Base-by-base conservation (phyloP, 2,113 vertebrate genomes). In the Gasterosteus aculeatus region DNA sequence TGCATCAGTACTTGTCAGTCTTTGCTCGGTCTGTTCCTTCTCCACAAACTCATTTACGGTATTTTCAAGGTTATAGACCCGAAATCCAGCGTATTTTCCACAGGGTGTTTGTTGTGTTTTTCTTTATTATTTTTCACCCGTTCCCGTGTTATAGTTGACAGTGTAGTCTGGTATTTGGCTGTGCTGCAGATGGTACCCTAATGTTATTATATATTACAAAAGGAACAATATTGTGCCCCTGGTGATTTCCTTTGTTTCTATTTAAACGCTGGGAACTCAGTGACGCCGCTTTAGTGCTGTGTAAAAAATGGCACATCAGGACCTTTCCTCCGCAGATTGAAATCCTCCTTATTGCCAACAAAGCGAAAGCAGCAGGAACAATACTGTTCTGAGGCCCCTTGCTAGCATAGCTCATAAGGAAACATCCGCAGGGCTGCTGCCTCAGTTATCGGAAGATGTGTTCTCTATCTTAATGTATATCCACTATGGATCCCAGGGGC, bases 401-500 rank as follows among this genome's bases (percentile, higher is more conserved):
- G 77, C 85, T 74, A 75, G 65, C 22, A 7, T 46, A 66, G 88
- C 29, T 19, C 53, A 38, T 51, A 83, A 64, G 49, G 65, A 83
- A 90, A 87, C 78, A 82, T 88, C 84, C 74, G 31, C 67, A 77
- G 79, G 77, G 85, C 63, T 84, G 85, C 65, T 84, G 78, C 78
- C 73, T 73, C 76, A 22, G 83, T 58, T 78, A 83, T 90, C 70
- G 19, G 49, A 81, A 80, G 64, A 85, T 63, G 72, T 69, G 72
- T 58, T 82, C 26, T 77, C 81, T 68, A 75, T 69, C 80, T 87
- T 69, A 38, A 38, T 38, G 35, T 38, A 56, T 77, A 73, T 75
- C 70, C 42, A 71, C 63, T 19, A 1, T 75, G 14, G 73, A 72
- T 76, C 69, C 82, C 22, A 16, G 5, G 84, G 78, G 73, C 54